A percentile compares a stretch with the other conserved stretches of the same genome.
Conservation (phyloP, 2,113 vertebrate genomes). For the Macrotis lagotis region DNA sequence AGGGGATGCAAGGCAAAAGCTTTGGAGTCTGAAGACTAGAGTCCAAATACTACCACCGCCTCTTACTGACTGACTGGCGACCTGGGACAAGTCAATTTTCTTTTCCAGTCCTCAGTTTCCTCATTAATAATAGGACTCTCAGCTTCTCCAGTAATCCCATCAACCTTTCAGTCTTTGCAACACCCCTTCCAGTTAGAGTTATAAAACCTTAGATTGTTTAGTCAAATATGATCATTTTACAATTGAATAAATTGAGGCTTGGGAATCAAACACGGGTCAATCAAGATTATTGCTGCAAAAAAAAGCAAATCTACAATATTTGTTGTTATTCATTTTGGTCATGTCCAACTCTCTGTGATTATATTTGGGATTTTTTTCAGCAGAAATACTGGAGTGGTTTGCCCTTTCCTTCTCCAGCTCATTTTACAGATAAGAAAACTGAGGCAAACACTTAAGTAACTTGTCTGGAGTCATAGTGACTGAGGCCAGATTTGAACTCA, state of each 20-base stretch:
- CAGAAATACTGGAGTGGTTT: too few species aligned
- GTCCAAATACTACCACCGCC: not conserved
- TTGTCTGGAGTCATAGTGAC: not conserved
- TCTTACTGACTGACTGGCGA: not conserved
- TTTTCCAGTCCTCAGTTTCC: not conserved
- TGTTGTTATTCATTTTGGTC: too few species aligned
- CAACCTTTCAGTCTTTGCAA: not conserved
- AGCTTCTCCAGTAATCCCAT: not conserved
- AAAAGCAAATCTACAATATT: not conserved
- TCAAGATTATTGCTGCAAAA: not conserved
- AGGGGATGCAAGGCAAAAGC: not conserved
- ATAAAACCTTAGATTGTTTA: not conserved
- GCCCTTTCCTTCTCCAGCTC: too few species aligned
- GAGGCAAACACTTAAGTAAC: not conserved
- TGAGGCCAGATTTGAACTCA: too few species aligned
- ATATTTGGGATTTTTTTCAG: too few species aligned
- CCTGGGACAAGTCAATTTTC: not conserved
- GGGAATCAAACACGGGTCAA: not conserved
- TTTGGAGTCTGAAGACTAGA: not conserved
- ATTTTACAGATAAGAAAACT: too few species aligned
- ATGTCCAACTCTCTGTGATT: too few species aligned
- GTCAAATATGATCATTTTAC: not conserved
- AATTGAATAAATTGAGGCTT: not conserved
- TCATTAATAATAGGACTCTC: not conserved
- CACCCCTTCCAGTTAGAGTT: not conserved